phyloP scores from a whole-genome alignment of 2,797 vertebrate genomes.

The Paramormyrops hopkinsi region DNA sequence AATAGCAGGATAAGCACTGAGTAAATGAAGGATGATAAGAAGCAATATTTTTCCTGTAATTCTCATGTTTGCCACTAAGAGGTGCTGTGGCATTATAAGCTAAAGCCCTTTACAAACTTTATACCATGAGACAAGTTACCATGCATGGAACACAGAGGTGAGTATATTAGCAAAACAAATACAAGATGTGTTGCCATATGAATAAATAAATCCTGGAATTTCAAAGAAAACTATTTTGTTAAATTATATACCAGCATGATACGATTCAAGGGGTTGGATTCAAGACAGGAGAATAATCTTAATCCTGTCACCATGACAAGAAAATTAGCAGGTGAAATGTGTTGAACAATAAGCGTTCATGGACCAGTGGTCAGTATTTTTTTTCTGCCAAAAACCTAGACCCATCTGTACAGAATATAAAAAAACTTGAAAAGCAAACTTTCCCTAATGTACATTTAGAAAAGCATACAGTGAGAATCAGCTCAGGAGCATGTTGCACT shows the following conservation, averaged over 20 bases:
- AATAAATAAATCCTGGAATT: background rate
- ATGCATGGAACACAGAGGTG: background rate
- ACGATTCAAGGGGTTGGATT: background rate
- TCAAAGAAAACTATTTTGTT: background rate
- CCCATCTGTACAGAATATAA: background rate
- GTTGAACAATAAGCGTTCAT: background rate
- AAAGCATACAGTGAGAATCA: background rate
- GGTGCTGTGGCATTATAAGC: constrained; percentile 43
- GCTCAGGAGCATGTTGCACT: background rate
- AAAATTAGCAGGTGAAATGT: background rate
- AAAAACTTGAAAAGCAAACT: background rate
- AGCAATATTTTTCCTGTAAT: constrained; percentile 16
- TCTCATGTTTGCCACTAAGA: constrained; percentile 44
- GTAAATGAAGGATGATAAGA: background rate
- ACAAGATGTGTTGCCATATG: background rate
- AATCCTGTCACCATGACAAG: background rate
- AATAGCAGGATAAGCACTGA: background rate
- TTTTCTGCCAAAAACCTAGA: background rate
- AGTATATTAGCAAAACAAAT: background rate
- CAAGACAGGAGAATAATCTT: background rate
- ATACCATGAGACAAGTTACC: background rate
- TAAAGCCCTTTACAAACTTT: background rate
- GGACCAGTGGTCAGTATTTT: background rate
- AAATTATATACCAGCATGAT: background rate
- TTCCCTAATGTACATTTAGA: background rate